Percentiles rank a stretch among this genome's conserved stretches.
Evolutionary conservation across 1,140 invertebrate genomes (phyloP).

Genomic region (Chironomus striatipennis): DNA sequence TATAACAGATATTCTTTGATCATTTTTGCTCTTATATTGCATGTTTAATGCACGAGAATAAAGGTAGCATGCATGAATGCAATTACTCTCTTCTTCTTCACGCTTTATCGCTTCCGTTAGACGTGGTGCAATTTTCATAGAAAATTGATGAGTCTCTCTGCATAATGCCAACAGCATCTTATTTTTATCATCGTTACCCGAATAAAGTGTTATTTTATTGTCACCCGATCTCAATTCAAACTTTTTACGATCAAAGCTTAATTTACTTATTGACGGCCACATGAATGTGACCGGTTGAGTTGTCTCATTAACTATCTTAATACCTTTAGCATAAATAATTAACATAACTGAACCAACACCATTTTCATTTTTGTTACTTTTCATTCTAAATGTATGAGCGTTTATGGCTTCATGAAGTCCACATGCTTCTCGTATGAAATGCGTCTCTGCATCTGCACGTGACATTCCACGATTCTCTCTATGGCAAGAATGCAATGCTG

Average conservation of each 20-base stretch:
- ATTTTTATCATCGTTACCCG: conserved; percentile 83
- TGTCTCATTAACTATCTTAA: conserved; percentile 69
- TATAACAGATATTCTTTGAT: conserved; percentile 83
- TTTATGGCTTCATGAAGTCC: conserved; percentile 78
- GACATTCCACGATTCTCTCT: conserved; percentile 65
- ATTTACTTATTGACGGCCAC: conserved; percentile 88
- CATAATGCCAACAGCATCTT: conserved; percentile 81
- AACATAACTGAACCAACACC: conserved; percentile 65
- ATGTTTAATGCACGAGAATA: conserved; percentile 54
- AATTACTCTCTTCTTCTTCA: conserved; percentile 58
- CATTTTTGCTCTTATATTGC: conserved; percentile 53
- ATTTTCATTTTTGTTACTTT: conserved; percentile 69
- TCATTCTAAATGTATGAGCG: conserved; percentile 82
- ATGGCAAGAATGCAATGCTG: conserved; percentile 50
- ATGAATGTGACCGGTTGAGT: conserved; percentile 65
- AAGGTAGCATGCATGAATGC: conserved; percentile 50
- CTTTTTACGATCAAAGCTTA: conserved; percentile 93
- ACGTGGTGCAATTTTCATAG: conserved; percentile 80
- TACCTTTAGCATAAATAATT: conserved; percentile 75
- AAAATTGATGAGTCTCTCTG: conserved; percentile 88
- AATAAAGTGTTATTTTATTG: conserved; percentile 81
- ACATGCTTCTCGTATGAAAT: conserved; percentile 84
- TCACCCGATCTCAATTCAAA: conserved; percentile 88
- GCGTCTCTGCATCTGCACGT: conserved; percentile 66
- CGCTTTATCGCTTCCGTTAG: conserved; percentile 66